Evolutionary conservation across 64 coral and sea anemone species (phyloP).

Genomic region (Hydrozoanthus tunicans): DNA sequence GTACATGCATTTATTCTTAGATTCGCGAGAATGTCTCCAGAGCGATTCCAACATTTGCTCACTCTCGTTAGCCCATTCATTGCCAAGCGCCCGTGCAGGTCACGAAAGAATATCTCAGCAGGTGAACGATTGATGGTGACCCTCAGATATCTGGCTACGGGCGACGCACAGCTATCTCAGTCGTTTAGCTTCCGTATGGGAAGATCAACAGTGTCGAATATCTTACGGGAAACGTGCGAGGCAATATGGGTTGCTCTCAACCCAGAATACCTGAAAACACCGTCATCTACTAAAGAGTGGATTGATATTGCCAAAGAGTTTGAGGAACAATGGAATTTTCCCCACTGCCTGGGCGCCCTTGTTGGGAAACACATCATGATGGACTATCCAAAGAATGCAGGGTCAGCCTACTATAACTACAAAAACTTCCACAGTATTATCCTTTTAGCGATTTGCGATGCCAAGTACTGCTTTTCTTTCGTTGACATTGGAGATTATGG

Average conservation of each 20-base stretch:
- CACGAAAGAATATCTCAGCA: constrained; percentile 14
- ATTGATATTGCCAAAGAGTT: too few species aligned
- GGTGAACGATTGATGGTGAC: constrained; percentile 37
- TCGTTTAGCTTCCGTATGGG: constrained; percentile 62
- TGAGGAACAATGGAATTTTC: too few species aligned
- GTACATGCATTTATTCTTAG: constrained; percentile 15
- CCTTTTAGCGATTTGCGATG: too few species aligned
- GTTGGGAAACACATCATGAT: too few species aligned
- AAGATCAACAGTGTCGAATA: constrained; percentile 45
- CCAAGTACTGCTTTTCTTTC: too few species aligned
- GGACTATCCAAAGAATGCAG: too few species aligned
- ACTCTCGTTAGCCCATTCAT: constrained; percentile 31
- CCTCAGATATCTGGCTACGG: constrained; percentile 50
- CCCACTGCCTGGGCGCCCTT: too few species aligned
- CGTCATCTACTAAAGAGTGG: too few species aligned
- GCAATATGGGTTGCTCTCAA: constrained; percentile 63
- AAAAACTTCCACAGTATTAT: too few species aligned
- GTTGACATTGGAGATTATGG: too few species aligned
- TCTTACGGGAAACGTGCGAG: constrained; percentile 55
- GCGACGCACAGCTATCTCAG: constrained; percentile 63
- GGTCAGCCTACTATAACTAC: too few species aligned
- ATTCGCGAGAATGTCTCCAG: constrained; percentile 41
- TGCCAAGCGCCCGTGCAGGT: constrained; percentile 19
- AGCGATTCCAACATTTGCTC: constrained; percentile 42
- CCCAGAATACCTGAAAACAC: background rate